phyloP scores from a whole-genome alignment of 2,797 vertebrate genomes.

The Chiroxiphia lanceolata region DNA sequence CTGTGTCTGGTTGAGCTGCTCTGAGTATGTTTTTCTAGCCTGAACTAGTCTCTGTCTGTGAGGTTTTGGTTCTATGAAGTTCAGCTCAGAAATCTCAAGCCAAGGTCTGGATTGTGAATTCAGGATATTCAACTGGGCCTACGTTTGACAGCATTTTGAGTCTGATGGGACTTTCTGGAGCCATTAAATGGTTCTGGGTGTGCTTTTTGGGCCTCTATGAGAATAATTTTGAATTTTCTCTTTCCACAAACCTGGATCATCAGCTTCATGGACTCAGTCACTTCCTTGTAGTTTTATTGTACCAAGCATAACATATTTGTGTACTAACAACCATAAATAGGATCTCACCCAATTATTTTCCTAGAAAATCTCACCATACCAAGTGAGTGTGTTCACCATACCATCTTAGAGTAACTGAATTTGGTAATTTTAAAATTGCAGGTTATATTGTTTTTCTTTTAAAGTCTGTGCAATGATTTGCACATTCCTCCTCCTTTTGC shows the following conservation, averaged over 20 bases:
- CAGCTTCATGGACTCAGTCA: not conserved
- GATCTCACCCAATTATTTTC: not conserved
- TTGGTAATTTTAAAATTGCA: not conserved
- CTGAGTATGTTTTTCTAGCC: not conserved
- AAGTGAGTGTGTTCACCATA: not conserved
- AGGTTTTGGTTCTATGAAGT: not conserved
- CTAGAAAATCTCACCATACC: not conserved
- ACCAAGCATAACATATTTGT: not conserved
- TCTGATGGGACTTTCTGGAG: not conserved
- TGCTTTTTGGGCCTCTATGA: not conserved
- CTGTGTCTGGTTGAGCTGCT: not conserved
- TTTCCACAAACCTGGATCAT: not conserved
- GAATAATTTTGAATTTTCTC: not conserved
- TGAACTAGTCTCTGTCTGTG: not conserved
- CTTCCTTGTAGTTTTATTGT: not conserved
- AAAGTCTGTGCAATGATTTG: not conserved
- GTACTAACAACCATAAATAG: not conserved
- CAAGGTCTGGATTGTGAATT: not conserved
- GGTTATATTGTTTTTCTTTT: not conserved
- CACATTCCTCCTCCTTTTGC: not conserved
- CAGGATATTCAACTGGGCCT: not conserved
- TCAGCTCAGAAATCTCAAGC: not conserved
- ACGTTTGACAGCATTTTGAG: not conserved
- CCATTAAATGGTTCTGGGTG: not conserved
- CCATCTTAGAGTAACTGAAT: not conserved